Conservation (phyloP, 2,888 invertebrate genomes). For the Hemithea aestivaria region DNA sequence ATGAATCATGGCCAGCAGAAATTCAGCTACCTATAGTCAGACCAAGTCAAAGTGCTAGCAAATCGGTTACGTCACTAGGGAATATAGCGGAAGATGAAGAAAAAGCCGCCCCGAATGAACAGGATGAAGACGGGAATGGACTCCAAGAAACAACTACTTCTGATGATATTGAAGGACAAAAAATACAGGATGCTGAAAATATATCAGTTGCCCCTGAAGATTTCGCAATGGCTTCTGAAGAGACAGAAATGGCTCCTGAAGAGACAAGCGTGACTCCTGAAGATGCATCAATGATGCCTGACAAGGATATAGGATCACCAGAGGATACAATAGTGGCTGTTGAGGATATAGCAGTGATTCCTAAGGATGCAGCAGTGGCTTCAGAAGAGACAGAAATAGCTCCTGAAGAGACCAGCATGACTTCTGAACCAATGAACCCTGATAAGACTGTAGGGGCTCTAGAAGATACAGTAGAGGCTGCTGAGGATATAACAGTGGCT, state of each 20-base stretch:
- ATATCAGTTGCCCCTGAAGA: not conserved
- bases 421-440: not conserved
- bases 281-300: too few relatives aligned
- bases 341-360: too few relatives aligned
- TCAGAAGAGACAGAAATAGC: too few relatives aligned
- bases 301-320: not conserved
- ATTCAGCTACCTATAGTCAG: slow-evolving; percentile 34
- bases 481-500: not conserved
- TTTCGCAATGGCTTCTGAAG: too few relatives aligned
- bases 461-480: not conserved
- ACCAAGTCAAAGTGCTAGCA: slow-evolving; percentile 48
- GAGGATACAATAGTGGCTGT: too few relatives aligned
- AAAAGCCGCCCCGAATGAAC: slow-evolving; percentile 19
- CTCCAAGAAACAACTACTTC: not conserved
- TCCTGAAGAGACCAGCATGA: too few relatives aligned
- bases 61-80: slow-evolving; percentile 59
- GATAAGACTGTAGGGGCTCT: not conserved
- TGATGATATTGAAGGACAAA: not conserved
- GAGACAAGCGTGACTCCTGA: too few relatives aligned
- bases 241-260: too few relatives aligned
- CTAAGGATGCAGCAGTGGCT: too few relatives aligned
- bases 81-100: slow-evolving; percentile 54
- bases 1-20: slow-evolving; percentile 61
- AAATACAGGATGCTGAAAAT: not conserved
- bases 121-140: slow-evolving; percentile 4